These are phyloP conservation scores for Jordanella pulchra DNA, from an alignment of 2,797 vertebrate genomes.

Conservation along the genomic window DNA sequence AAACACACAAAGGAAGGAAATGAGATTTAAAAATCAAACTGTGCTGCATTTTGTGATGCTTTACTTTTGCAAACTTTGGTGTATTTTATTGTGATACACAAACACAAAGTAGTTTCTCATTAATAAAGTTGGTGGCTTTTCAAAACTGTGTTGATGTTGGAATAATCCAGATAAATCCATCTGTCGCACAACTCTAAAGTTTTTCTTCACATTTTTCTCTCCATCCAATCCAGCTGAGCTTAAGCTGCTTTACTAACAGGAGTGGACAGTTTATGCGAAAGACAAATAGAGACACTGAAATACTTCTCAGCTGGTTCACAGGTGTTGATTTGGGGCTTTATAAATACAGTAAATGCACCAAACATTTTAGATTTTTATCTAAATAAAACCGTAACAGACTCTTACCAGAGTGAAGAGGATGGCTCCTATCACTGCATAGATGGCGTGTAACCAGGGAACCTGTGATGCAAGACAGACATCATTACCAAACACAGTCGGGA, in stretches of 20 bases:
- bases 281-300: no score
- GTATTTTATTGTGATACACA: background rate
- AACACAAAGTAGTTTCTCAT: background rate
- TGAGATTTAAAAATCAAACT: background rate
- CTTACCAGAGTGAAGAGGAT: constrained; percentile 92
- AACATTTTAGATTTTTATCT: background rate
- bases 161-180: background rate
- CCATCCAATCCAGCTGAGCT: no score
- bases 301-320: no score
- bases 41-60: background rate
- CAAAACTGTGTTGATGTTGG: background rate
- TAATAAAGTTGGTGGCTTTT: background rate
- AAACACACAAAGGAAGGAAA: background rate
- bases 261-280: no score
- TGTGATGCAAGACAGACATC: constrained; percentile 50
- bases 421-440: constrained; percentile 87
- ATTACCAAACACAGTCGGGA: constrained; percentile 47
- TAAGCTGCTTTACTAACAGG: no score
- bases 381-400: background rate
- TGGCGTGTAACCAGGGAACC: constrained; percentile 92
- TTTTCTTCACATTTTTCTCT: no score
- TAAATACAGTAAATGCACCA: no score
- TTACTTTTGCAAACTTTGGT: background rate
- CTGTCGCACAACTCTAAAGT: background rate
- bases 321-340: no score